A percentile compares a stretch with the other conserved stretches of the same genome.
Conservation (phyloP, 2,888 invertebrate genomes). For the Malacosoma neustria region DNA sequence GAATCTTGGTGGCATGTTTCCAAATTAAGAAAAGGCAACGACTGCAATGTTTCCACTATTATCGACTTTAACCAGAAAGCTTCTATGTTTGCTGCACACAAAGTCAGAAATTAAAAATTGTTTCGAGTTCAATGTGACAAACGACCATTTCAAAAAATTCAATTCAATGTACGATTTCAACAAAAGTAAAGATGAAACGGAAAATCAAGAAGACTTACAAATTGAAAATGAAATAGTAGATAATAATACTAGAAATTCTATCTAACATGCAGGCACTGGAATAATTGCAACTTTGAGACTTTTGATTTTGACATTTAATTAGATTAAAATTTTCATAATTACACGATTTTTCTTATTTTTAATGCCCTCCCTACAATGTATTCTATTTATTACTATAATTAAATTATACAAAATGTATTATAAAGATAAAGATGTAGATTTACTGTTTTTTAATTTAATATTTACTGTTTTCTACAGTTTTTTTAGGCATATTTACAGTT, state of each 20-base stretch:
- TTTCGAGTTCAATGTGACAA: neutral
- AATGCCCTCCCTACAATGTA: neutral
- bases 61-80: too few relatives aligned
- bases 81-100: too few relatives aligned
- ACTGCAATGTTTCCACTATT: too few relatives aligned
- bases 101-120: too few relatives aligned
- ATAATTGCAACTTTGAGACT: neutral
- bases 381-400: neutral
- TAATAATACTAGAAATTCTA: neutral
- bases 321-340: too few relatives aligned
- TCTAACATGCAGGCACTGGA: neutral
- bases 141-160: neutral
- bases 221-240: neutral
- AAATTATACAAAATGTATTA: neutral
- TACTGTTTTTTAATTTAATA: neutral
- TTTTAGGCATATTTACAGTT: too few relatives aligned
- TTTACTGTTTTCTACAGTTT: too few relatives aligned
- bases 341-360: too few relatives aligned
- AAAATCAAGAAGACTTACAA: neutral
- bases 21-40: too few relatives aligned
- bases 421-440: neutral
- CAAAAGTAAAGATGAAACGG: neutral
- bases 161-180: neutral
- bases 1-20: too few relatives aligned
- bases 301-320: neutral